Evolutionary conservation across 2,888 invertebrate genomes (phyloP).

Genomic region (Cephus rjabovi): DNA sequence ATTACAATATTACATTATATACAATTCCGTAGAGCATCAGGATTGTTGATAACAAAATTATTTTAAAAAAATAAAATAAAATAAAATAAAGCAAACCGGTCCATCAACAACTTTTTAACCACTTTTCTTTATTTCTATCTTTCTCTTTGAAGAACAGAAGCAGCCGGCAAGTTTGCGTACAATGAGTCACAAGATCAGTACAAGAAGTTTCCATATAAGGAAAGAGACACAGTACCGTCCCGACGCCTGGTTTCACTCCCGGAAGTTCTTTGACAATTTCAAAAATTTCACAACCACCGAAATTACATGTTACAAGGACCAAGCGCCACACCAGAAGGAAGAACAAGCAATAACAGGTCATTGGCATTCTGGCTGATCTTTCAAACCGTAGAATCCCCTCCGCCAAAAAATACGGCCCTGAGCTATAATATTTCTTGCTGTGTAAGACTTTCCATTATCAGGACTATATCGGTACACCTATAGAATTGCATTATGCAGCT

Average conservation of each 20-base stretch:
- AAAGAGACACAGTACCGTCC: neutral
- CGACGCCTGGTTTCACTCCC: neutral
- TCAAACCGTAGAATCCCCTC: neutral
- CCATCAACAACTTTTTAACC: neutral
- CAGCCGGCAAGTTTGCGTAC: neutral
- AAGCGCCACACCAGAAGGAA: neutral
- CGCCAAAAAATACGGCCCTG: neutral
- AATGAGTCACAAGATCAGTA: slow-evolving; percentile 10
- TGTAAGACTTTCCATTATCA: neutral
- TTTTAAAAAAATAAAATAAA: neutral
- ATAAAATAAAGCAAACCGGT: neutral
- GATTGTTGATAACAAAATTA: neutral
- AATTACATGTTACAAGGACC: neutral
- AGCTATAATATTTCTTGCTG: neutral
- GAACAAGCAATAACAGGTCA: neutral
- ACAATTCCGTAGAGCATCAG: neutral
- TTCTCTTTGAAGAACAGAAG: neutral
- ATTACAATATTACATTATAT: neutral
- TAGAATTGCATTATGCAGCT: neutral
- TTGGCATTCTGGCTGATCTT: neutral
- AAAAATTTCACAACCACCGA: neutral
- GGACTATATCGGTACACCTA: neutral
- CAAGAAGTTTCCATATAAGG: neutral
- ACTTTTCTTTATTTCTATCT: neutral
- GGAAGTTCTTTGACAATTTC: neutral